These are phyloP conservation scores for Coenonympha glycerion DNA, from an alignment of 2,888 invertebrate genomes.

Conservation along the genomic window DNA sequence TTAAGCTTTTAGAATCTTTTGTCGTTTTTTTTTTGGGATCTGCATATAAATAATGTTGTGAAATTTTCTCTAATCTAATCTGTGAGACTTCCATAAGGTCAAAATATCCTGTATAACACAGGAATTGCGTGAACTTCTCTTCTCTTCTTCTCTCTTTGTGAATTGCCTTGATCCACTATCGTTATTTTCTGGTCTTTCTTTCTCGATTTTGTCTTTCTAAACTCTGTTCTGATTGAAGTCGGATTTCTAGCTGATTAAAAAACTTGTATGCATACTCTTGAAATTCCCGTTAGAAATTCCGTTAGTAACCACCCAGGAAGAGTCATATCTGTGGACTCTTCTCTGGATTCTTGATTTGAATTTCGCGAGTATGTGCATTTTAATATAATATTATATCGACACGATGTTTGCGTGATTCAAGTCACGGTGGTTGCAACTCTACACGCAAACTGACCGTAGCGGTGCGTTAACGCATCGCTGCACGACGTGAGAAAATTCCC, in stretches of 20 bases:
- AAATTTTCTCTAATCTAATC: too few species aligned
- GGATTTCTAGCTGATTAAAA: too few species aligned
- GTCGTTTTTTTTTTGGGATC: neutral
- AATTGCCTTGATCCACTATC: neutral
- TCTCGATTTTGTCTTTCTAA: too few species aligned
- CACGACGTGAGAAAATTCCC: slow-evolving; percentile 64
- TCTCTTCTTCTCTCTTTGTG: neutral
- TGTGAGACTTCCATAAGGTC: neutral
- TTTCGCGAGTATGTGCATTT: slow-evolving; percentile 1
- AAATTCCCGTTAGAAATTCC: too few species aligned
- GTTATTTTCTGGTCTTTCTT: too few species aligned
- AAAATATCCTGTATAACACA: too few species aligned
- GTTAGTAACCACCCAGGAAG: too few species aligned
- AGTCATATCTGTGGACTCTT: neutral
- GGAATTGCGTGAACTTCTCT: too few species aligned
- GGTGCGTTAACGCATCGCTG: slow-evolving; percentile 60
- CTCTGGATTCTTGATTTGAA: neutral
- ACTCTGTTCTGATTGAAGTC: too few species aligned
- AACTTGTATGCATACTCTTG: too few species aligned
- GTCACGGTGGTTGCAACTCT: slow-evolving; percentile 45
- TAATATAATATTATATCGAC: slow-evolving; percentile 14
- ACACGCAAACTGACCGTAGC: slow-evolving; percentile 62
- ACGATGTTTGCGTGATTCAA: slow-evolving; percentile 44
- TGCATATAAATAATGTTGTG: too few species aligned
- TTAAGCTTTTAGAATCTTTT: neutral